Conservation (phyloP, 2,797 vertebrate genomes). For the Heliangelus exortis region DNA sequence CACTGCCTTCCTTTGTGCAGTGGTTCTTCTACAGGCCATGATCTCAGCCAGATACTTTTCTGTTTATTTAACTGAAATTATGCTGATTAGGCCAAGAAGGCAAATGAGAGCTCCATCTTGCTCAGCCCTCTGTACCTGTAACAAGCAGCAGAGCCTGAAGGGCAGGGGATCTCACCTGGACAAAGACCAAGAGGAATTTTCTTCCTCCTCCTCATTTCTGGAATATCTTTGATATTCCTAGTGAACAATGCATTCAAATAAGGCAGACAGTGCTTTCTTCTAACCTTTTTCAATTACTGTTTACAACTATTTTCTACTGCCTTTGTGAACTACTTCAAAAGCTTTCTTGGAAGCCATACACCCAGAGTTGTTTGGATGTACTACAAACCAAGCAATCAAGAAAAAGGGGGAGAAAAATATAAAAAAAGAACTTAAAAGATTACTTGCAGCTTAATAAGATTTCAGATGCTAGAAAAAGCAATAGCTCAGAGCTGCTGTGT, state of each 20-base stretch:
- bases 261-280: constrained; percentile 1
- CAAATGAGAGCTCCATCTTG: background rate
- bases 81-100: background rate
- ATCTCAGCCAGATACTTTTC: background rate
- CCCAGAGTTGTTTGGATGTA: constrained; percentile 7
- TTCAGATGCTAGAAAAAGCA: constrained; percentile 17
- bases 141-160: background rate
- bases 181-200: background rate
- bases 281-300: constrained; percentile 44
- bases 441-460: constrained; percentile 36
- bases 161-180: rapidly evolving
- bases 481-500: constrained; percentile 18
- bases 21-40: background rate
- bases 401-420: background rate
- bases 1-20: background rate
- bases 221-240: background rate
- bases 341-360: background rate
- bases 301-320: constrained; percentile 10
- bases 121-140: rapidly evolving
- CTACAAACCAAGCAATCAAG: constrained; percentile 13
- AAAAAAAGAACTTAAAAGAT: background rate
- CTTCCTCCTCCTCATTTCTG: background rate
- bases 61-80: background rate
- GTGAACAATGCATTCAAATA: background rate
- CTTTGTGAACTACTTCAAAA: constrained; percentile 32